Evolutionary conservation across 2,888 invertebrate species (phyloP).

Genomic region (Drosophila aldrichi): DNA sequence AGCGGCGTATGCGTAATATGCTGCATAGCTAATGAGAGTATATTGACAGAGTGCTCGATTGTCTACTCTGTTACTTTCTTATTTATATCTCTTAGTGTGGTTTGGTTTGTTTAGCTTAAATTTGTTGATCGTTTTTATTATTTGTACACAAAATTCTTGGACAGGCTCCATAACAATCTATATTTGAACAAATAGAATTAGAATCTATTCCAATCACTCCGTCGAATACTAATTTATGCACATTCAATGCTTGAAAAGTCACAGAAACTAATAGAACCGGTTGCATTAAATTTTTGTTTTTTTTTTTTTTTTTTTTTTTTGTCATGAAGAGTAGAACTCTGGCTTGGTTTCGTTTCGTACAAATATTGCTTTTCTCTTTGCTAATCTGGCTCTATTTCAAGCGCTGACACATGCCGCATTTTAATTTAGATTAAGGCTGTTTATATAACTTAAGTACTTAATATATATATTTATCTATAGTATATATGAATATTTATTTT

Average conservation of each 20-base stretch:
- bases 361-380: background rate
- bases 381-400: constrained; percentile 25
- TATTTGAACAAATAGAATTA: constrained; percentile 30
- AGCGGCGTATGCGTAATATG: constrained; percentile 4
- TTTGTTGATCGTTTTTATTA: constrained; percentile 12
- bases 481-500: background rate
- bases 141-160: constrained; percentile 31
- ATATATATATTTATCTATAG: background rate
- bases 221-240: constrained; percentile 63
- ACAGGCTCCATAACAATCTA: constrained; percentile 26
- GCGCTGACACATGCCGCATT: constrained; percentile 26
- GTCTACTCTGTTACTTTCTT: background rate
- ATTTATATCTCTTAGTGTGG: background rate
- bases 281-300: constrained; percentile 39
- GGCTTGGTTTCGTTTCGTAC: constrained; percentile 14
- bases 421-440: background rate
- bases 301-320: constrained; percentile 6
- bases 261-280: constrained; percentile 72
- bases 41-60: background rate
- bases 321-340: background rate
- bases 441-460: background rate
- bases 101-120: constrained; percentile 6
- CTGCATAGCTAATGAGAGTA: background rate
- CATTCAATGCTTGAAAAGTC: constrained; percentile 53
- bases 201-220: constrained; percentile 32